Conservation (phyloP, 2,888 invertebrate genomes). For the Thalpophila matura region DNA sequence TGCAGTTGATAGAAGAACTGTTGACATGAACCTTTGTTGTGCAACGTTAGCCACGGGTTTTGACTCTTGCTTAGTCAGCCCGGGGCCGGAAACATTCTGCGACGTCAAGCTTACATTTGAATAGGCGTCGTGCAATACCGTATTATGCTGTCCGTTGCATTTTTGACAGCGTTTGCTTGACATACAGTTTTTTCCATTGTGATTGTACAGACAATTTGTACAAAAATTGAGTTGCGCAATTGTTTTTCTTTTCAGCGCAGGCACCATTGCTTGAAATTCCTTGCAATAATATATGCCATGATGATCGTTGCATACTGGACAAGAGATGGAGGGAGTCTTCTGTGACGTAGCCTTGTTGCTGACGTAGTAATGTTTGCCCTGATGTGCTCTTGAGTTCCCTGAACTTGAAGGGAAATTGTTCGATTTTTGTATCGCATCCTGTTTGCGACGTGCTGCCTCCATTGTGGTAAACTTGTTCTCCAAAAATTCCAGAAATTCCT, state of each 20-base stretch:
- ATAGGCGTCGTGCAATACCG: background rate
- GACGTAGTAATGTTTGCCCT: background rate
- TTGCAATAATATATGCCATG: background rate
- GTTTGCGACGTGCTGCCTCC: no score
- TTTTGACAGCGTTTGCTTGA: background rate
- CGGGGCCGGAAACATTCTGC: background rate
- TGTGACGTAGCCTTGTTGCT: background rate
- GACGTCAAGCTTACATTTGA: background rate
- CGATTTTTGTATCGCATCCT: no score
- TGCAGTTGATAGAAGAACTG: background rate
- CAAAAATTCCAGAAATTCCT: no score
- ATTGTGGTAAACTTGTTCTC: no score
- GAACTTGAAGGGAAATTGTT: no score
- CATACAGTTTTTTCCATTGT: background rate
- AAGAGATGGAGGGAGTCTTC: background rate
- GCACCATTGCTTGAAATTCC: background rate
- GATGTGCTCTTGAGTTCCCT: background rate
- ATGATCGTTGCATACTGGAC: background rate
- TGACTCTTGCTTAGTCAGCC: background rate
- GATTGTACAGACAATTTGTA: background rate
- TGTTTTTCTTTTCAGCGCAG: background rate
- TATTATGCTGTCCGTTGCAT: background rate
- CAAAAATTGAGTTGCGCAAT: background rate
- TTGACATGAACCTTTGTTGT: background rate
- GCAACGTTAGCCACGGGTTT: background rate